Percentiles rank a stretch among this genome's conserved stretches.
phyloP scores from a whole-genome alignment of 2,113 vertebrate species.

The Romanogobio albipinnatus region DNA sequence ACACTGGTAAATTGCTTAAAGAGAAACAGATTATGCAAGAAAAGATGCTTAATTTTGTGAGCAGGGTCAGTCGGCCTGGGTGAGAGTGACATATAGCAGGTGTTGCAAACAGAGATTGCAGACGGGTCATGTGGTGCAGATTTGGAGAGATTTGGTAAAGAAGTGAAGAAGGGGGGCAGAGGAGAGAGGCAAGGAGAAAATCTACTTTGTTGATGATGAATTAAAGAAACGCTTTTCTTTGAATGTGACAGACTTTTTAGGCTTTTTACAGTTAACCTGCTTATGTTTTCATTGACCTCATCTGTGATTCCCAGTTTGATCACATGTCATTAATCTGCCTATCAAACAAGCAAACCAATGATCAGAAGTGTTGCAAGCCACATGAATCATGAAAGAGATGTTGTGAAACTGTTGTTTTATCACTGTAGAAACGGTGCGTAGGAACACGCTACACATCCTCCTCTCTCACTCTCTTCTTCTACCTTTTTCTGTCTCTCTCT shows the following conservation, averaged over 20 bases:
- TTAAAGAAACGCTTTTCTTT: not conserved
- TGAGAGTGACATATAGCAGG: conserved; percentile 22
- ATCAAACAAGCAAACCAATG: not conserved
- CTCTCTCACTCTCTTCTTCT: conserved; percentile 59
- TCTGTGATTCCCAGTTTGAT: not conserved
- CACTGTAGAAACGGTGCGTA: conserved; percentile 17
- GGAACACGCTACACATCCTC: conserved; percentile 57
- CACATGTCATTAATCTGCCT: not conserved
- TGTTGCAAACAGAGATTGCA: conserved; percentile 58
- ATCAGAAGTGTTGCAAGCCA: not conserved
- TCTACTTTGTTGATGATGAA: not conserved
- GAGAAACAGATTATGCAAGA: not conserved
- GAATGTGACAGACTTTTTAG: not conserved
- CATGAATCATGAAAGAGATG: not conserved
- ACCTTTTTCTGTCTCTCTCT: conserved; percentile 56
- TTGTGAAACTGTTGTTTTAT: conserved; percentile 36
- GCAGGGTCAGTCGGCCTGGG: conserved; percentile 14
- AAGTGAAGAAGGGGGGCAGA: conserved; percentile 48
- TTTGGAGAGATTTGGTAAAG: conserved; percentile 71
- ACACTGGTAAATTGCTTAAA: not conserved
- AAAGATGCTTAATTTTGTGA: not conserved
- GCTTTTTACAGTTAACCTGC: not conserved
- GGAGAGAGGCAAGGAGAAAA: conserved; percentile 3
- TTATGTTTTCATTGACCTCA: not conserved
- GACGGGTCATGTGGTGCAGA: conserved; percentile 73